These are phyloP conservation scores for Amblyopsis hoosieri DNA, from an alignment of 2,797 vertebrate species.

Conservation along the genomic window DNA sequence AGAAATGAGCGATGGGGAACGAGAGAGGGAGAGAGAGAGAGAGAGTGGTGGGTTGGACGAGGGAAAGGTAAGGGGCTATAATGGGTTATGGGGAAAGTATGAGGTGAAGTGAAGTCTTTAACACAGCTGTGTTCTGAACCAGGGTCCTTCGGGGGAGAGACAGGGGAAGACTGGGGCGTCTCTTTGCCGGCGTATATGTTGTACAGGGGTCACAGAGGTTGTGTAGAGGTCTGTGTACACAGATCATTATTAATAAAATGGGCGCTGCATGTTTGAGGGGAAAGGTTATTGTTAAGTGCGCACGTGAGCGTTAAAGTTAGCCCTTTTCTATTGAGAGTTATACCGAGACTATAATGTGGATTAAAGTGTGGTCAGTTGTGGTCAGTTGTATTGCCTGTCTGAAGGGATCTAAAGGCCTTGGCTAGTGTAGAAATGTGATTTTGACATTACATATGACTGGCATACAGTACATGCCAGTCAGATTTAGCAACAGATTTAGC, in stretches of 20 bases:
- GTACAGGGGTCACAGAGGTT: constrained; percentile 61
- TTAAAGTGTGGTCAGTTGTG: too few relatives aligned
- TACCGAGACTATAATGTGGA: too few relatives aligned
- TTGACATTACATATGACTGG: too few relatives aligned
- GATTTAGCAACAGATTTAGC: too few relatives aligned
- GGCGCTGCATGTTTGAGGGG: constrained; percentile 17
- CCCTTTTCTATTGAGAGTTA: constrained; percentile 25
- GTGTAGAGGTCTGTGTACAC: constrained; percentile 63
- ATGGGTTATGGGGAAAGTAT: constrained; percentile 42
- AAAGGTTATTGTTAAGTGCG: constrained; percentile 5
- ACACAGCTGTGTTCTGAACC: constrained; percentile 61
- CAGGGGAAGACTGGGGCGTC: constrained; percentile 66
- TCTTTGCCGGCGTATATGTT: constrained; percentile 54
- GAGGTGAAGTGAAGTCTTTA: constrained; percentile 60
- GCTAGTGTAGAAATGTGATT: too few relatives aligned
- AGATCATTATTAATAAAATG: constrained; percentile 62
- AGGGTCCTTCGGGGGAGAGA: constrained; percentile 56
- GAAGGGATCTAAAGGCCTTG: too few relatives aligned
- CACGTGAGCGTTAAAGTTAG: constrained; percentile 16
- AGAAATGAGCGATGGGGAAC: constrained; percentile 33
- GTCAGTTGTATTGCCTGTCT: too few relatives aligned
- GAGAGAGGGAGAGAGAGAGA: constrained; percentile 2
- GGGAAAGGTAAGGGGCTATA: constrained; percentile 30
- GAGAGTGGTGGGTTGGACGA: not conserved
- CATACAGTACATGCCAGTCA: too few relatives aligned